Base-by-base conservation (phyloP, 2,113 vertebrate species). In the Euleptes europaea region DNA sequence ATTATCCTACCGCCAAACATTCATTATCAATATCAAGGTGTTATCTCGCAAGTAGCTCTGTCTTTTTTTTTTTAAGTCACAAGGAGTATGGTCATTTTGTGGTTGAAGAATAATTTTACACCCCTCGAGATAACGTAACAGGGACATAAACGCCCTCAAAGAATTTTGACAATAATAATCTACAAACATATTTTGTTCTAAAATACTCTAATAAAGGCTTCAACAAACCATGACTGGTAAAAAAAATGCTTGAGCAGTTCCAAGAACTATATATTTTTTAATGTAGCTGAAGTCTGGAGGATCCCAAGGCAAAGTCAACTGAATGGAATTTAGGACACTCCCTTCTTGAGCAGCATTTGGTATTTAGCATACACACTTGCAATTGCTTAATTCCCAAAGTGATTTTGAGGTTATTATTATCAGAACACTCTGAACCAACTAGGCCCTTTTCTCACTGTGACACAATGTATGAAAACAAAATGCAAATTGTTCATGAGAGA, bases 51-150 rank as follows among this genome's bases (percentile, higher is more conserved):
- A 49, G 44, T 83, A 26, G 33, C 33, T 47, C n/a, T n/a, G n/a
- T n/a, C n/a, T n/a, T n/a, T n/a, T n/a, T 11, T 72, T 82, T 66
- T 6, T 42, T 4, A 42, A 78, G 88, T 70, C 79, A 60, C 10
- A 78, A 82, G 26, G 38, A 69, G 82, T 85, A 83, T 40, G 28
- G 21, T 69, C 33, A 75, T 5, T 26, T 67, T 63, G 5, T 28
- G 38, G 31, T 26, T 12, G 51, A 82, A 60, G 71, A 82, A 85
- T 19, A 74, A 38, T 75, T 75, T 35, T 21, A 77, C 23, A 72
- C 63, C 77, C 75, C 87, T 83, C 63, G 40, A 88, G 66, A 49
- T 89, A 81, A 90, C 17, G 13, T 66, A 71, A 85, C 63, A 38
- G n/a, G 54, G 83, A 49, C 70, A 81, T 3, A 75, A 87, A 11